Evolutionary conservation across 92 coral and sea anemone genomes (phyloP).

Genomic region (Heliopora coerulea): DNA sequence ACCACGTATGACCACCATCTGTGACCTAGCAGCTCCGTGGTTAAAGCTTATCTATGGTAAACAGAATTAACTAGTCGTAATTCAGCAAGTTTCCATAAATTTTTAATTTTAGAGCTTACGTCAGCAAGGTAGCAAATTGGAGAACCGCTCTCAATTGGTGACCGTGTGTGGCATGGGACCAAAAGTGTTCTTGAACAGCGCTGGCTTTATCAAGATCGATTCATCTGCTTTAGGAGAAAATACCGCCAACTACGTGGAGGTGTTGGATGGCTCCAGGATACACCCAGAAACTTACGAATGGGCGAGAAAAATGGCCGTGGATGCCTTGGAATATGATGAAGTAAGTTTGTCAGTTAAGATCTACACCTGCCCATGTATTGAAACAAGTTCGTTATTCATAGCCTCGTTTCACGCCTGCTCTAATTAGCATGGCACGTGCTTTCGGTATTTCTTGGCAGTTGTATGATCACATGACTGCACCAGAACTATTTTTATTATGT

Average conservation of each 20-base stretch:
- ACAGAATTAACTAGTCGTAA: no score
- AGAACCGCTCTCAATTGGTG: slow-evolving; percentile 97
- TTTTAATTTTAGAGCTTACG: slow-evolving; percentile 66
- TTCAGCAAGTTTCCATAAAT: background rate
- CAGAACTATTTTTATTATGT: no score
- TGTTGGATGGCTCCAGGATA: slow-evolving; percentile 91
- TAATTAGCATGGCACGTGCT: no score
- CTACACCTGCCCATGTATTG: no score
- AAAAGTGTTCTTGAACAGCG: slow-evolving; percentile 88
- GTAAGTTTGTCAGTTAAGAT: no score
- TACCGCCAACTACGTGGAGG: slow-evolving; percentile 85
- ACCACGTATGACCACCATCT: no score
- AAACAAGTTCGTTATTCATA: no score
- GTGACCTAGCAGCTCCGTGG: no score
- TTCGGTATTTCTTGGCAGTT: no score
- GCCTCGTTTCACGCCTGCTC: no score
- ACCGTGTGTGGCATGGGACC: slow-evolving; percentile 98
- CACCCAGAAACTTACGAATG: slow-evolving; percentile 99
- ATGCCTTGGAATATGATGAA: slow-evolving; percentile 95
- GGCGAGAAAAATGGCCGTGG: slow-evolving; percentile 99
- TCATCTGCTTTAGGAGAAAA: slow-evolving; percentile 83
- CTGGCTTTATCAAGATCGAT: slow-evolving; percentile 96
- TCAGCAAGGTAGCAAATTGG: slow-evolving; percentile 85
- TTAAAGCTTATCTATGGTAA: no score
- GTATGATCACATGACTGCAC: no score